These are phyloP conservation scores for Eulacestoma nigropectus DNA, from an alignment of 2,113 vertebrate genomes.

Conservation along the genomic window DNA sequence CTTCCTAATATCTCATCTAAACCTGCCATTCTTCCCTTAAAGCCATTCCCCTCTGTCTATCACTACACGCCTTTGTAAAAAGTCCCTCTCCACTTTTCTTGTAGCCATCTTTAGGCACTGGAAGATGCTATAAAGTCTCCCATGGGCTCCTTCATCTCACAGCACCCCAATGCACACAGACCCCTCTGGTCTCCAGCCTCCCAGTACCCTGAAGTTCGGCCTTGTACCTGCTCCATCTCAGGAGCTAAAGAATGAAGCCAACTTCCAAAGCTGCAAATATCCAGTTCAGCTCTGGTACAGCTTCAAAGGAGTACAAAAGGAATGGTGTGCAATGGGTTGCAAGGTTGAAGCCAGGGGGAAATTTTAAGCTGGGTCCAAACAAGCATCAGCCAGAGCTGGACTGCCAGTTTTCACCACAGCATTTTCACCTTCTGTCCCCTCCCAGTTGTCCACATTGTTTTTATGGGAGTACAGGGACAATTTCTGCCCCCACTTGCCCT, in stretches of 20 bases:
- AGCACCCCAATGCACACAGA: neutral
- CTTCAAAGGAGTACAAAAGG: neutral
- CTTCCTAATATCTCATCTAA: neutral
- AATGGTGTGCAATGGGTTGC: too few species aligned
- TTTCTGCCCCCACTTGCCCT: neutral
- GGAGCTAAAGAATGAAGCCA: neutral
- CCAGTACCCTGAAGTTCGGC: neutral
- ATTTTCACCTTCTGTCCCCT: neutral
- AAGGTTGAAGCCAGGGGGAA: neutral
- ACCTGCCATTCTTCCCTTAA: neutral
- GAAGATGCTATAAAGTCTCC: neutral
- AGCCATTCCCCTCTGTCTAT: neutral
- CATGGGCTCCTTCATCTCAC: neutral
- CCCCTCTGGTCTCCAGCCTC: neutral
- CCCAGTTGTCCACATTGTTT: rapidly evolving
- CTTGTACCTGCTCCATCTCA: neutral
- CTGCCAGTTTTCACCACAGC: neutral
- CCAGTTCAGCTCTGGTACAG: neutral
- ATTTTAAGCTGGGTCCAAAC: neutral
- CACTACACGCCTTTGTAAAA: neutral
- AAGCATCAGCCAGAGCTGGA: neutral
- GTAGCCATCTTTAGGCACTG: neutral
- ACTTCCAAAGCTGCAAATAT: rapidly evolving
- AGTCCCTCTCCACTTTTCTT: neutral
- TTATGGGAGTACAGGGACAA: rapidly evolving